Evolutionary conservation across 2,113 vertebrate genomes (phyloP).

Genomic region (Rousettus leschenaultii): DNA sequence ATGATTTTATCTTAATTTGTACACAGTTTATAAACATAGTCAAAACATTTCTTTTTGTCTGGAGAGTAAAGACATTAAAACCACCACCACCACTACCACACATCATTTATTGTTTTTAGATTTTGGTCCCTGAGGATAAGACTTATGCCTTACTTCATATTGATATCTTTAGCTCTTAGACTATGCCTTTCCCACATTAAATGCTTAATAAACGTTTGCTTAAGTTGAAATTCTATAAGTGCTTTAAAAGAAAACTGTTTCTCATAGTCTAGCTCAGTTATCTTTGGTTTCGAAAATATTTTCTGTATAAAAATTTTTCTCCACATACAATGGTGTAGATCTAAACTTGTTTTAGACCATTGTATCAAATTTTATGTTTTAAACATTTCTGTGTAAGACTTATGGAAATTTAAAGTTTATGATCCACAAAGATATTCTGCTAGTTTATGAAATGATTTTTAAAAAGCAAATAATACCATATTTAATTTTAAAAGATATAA

Average conservation of each 20-base stretch:
- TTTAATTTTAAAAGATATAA: not conserved
- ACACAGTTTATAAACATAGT: not conserved
- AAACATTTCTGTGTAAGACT: not conserved
- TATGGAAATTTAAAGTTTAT: conserved; percentile 7
- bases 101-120: not conserved
- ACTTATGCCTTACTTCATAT: not conserved
- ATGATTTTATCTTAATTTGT: not conserved
- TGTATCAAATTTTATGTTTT: not conserved
- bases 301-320: not conserved
- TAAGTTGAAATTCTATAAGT: not conserved
- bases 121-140: not conserved
- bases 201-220: not conserved
- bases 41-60: not conserved
- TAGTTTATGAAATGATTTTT: not conserved
- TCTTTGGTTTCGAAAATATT: not conserved
- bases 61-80: not conserved
- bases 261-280: not conserved
- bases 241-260: not conserved
- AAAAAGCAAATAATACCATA: not conserved
- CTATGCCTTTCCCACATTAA: not conserved
- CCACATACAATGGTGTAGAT: not conserved
- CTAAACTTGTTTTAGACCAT: not conserved
- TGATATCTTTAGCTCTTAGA: not conserved
- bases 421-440: not conserved
- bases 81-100: not conserved